Base-by-base conservation (phyloP, 2,113 vertebrate species). In the Antechinus stuartii region DNA sequence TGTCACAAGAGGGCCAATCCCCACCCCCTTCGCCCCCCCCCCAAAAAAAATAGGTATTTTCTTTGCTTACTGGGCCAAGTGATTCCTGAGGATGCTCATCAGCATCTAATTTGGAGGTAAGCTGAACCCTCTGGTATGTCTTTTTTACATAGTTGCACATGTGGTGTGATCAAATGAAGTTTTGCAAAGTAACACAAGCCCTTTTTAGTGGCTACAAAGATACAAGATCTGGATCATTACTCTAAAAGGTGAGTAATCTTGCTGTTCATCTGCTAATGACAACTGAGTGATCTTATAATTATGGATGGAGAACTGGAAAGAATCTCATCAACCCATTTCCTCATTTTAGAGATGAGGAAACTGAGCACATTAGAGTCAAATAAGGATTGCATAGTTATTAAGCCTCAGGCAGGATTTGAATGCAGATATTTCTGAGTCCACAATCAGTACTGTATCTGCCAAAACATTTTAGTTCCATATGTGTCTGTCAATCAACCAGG, bases 21-120 rank as follows among this genome's bases (percentile, higher is more conserved):
- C 42, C 42, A 1, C 42, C 1, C 42, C 42, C 42, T 42, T 42
- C 42, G 42, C 42, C 42, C 42, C 49, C 49, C 7, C 49, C 49
- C 49, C 49, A 6, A 49, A 49, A 49, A 35, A 68, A 93, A 42
- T 42, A 68, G 16, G 16, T 23, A 24, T 93, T 92, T 89, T 94
- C 23, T 94, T 93, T 94, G n/a, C 12, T 95, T 19, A 95, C n/a
- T 84, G 54, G 47, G 35, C 55, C 2, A 25, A 47, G 68, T 27
- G 55, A 47, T 92, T 95, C 8, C 3, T 27, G 55, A 89, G 47
- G 24, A 10, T 22, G 57, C 12, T 91, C 8, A 92, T 84, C 35
- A 84, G 16, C n/a, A 42, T 84, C n/a, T 84, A 84, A 84, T 84
- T 84, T 42, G 68, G 68, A 42, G 68, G 16, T 22, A 42, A 42